These are phyloP conservation scores for Aphelenchoides besseyi DNA, from an alignment of 1,140 invertebrate species.

Conservation along the genomic window DNA sequence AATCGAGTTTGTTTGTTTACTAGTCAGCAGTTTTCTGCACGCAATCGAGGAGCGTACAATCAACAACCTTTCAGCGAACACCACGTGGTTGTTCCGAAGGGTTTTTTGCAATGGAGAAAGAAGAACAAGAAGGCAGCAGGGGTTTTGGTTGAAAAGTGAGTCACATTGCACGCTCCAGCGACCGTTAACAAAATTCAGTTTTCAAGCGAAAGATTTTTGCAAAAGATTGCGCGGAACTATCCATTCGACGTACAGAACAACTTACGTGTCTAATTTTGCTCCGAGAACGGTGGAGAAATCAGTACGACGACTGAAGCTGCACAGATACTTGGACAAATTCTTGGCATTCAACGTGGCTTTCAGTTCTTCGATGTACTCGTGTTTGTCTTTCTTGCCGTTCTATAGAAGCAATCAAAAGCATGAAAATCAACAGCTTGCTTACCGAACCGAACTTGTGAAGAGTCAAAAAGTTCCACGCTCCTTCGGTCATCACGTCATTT, in stretches of 20 bases:
- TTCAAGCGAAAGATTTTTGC: too few species aligned
- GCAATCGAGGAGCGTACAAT: too few species aligned
- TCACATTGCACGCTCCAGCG: too few species aligned
- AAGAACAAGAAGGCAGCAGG: too few species aligned
- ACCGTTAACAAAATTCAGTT: too few species aligned
- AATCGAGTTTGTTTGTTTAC: too few species aligned
- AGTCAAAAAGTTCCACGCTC: constrained; percentile 77
- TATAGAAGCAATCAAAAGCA: constrained; percentile 43
- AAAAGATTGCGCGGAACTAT: too few species aligned
- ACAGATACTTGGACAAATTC: constrained; percentile 69
- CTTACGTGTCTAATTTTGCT: constrained; percentile 58
- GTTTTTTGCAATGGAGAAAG: too few species aligned
- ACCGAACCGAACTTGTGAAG: constrained; percentile 87
- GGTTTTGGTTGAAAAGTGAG: too few species aligned
- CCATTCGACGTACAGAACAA: constrained; percentile 14
- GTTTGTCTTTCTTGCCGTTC: constrained; percentile 74
- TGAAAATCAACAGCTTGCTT: constrained; percentile 65
- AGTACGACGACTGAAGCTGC: constrained; percentile 56
- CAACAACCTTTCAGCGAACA: too few species aligned
- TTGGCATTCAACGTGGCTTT: constrained; percentile 76
- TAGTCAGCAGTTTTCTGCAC: too few species aligned
- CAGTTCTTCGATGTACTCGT: constrained; percentile 75
- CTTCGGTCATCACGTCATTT: constrained; percentile 70
- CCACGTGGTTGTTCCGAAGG: too few species aligned
- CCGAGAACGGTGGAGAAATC: constrained; percentile 59